phyloP scores from a whole-genome alignment of 2,797 vertebrate species.

The Dendrocincla tyrannina region DNA sequence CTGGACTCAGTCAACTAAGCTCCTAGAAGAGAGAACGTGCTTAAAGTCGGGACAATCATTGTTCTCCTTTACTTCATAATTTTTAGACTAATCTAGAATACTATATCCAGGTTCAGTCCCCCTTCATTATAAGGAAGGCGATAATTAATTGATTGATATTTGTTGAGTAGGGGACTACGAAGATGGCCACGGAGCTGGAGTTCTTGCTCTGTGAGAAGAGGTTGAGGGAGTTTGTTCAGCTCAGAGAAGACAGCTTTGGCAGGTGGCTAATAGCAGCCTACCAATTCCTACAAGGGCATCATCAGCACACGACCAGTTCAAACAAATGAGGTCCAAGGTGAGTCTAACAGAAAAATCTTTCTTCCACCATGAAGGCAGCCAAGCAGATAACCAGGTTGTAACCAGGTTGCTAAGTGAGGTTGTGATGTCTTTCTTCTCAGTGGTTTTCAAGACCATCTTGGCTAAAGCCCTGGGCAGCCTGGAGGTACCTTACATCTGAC shows the following conservation, averaged over 20 bases:
- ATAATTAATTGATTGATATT: neutral
- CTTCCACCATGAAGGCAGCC: neutral
- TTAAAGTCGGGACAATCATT: neutral
- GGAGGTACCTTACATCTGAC: neutral
- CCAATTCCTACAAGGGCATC: neutral
- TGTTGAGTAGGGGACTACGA: neutral
- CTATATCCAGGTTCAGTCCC: neutral
- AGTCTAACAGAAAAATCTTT: neutral
- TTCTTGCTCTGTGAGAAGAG: neutral
- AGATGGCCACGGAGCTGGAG: neutral
- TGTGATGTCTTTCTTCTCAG: neutral
- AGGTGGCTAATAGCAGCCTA: neutral
- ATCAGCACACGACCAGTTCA: neutral
- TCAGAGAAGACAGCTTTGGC: neutral
- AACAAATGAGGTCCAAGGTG: neutral
- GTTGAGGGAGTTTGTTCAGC: neutral
- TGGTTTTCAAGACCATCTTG: neutral
- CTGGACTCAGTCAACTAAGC: neutral
- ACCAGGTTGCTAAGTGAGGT: neutral
- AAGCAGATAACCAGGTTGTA: neutral
- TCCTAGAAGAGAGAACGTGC: neutral
- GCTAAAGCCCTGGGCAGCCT: neutral
- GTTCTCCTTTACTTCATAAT: neutral
- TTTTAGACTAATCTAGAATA: neutral
- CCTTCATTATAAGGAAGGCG: neutral